Evolutionary conservation across 2,797 vertebrate genomes (phyloP).

Genomic region (Rhinatrema bivittatum): DNA sequence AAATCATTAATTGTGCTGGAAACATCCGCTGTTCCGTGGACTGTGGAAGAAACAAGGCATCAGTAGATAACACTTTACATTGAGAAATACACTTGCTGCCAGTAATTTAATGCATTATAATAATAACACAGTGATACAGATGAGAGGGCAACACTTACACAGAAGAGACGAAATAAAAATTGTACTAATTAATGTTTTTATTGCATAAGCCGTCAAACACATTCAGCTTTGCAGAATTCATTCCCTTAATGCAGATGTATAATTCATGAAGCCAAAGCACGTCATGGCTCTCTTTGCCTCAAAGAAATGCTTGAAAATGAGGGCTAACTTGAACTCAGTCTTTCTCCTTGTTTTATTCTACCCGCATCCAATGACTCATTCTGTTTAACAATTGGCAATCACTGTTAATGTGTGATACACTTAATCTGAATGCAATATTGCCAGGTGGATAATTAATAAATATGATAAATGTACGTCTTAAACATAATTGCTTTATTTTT

Average conservation of each 20-base stretch:
- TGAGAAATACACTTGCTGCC: conserved; percentile 1
- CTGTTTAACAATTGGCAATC: conserved; percentile 2
- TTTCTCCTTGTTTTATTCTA: conserved; percentile 1
- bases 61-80: conserved; percentile 7
- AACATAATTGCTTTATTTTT: too few relatives aligned
- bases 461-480: too few relatives aligned
- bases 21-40: neutral
- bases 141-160: conserved; percentile 17
- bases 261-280: conserved; percentile 16
- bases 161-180: conserved; percentile 15
- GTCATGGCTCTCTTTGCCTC: conserved; percentile 15
- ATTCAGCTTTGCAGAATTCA: conserved; percentile 23
- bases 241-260: conserved; percentile 22
- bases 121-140: conserved; percentile 12
- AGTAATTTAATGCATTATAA: conserved; percentile 13
- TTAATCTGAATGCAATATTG: too few relatives aligned
- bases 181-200: conserved; percentile 29
- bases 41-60: conserved; percentile 3
- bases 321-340: conserved; percentile 6
- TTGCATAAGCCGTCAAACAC: conserved; percentile 24
- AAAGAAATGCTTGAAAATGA: conserved; percentile 4
- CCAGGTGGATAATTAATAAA: too few relatives aligned
- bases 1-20: conserved; percentile 6
- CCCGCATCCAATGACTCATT: conserved; percentile 1
- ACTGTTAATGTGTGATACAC: too few relatives aligned